These are phyloP conservation scores for Myiagra hebetior DNA, from an alignment of 2,113 vertebrate species.

Conservation along the genomic window DNA sequence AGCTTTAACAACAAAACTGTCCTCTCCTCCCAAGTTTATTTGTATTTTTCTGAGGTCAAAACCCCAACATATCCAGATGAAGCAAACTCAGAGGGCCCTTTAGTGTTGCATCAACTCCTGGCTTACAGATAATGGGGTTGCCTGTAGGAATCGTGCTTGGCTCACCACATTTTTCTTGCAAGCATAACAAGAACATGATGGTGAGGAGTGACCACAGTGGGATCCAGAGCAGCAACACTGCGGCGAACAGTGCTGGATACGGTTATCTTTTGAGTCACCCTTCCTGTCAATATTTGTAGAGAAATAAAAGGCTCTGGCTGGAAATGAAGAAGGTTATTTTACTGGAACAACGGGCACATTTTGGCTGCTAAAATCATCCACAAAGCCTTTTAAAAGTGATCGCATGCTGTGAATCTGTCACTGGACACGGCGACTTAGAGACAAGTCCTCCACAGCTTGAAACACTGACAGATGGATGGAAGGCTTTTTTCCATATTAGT, in stretches of 20 bases:
- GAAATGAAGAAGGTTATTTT: constrained; percentile 18
- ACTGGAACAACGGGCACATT: background rate
- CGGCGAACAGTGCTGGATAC: background rate
- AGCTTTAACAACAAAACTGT: background rate
- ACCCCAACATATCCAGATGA: background rate
- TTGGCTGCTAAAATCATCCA: constrained; percentile 13
- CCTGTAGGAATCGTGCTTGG: background rate
- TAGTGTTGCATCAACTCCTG: background rate
- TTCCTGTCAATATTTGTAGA: constrained; percentile 57
- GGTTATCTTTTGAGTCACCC: constrained; percentile 48
- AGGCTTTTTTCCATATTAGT: background rate
- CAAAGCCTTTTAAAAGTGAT: background rate
- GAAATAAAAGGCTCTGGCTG: constrained; percentile 33
- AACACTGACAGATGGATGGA: background rate
- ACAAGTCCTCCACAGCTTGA: background rate
- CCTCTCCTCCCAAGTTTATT: background rate
- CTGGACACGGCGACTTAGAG: background rate
- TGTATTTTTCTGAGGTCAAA: background rate
- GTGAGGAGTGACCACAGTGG: background rate
- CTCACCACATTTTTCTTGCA: background rate
- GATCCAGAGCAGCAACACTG: background rate
- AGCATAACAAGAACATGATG: background rate
- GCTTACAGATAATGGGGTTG: background rate
- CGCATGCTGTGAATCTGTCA: background rate
- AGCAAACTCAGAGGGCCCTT: background rate